phyloP scores from a whole-genome alignment of 1,140 invertebrate species.

The Halictus rubicundus region DNA sequence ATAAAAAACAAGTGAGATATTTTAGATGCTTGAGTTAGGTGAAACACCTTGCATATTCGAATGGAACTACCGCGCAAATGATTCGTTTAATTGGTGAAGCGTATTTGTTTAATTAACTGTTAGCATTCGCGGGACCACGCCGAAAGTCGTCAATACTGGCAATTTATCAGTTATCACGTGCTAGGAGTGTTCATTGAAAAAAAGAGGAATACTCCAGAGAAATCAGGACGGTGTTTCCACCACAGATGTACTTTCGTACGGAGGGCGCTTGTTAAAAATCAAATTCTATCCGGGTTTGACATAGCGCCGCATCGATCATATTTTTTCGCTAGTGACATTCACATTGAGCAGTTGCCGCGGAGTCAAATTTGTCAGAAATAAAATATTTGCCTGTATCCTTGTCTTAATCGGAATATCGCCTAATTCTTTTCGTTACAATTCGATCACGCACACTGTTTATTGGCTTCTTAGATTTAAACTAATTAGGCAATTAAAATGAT shows the following conservation, averaged over 20 bases:
- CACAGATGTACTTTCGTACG: not conserved
- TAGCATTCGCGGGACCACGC: no score
- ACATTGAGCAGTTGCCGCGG: not conserved
- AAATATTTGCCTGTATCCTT: not conserved
- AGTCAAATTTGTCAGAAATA: no score
- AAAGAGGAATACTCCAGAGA: conserved; percentile 27
- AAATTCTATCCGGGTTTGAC: conserved; percentile 8
- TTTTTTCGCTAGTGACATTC: not conserved
- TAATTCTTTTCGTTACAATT: no score
- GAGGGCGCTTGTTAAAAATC: not conserved
- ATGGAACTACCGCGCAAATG: not conserved
- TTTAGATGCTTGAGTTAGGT: no score
- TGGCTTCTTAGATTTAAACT: no score
- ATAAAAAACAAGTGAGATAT: no score
- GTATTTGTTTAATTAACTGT: conserved; percentile 5
- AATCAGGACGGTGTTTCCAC: conserved; percentile 7
- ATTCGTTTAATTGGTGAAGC: not conserved
- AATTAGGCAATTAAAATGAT: no score
- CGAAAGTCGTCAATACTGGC: not conserved
- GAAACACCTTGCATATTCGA: no score
- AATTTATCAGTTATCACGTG: not conserved
- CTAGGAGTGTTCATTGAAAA: not conserved
- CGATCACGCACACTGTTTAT: no score
- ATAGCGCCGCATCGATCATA: not conserved
- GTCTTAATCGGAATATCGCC: no score